Evolutionary conservation across 1,140 invertebrate species (phyloP).

Genomic region (Apis laboriosa): DNA sequence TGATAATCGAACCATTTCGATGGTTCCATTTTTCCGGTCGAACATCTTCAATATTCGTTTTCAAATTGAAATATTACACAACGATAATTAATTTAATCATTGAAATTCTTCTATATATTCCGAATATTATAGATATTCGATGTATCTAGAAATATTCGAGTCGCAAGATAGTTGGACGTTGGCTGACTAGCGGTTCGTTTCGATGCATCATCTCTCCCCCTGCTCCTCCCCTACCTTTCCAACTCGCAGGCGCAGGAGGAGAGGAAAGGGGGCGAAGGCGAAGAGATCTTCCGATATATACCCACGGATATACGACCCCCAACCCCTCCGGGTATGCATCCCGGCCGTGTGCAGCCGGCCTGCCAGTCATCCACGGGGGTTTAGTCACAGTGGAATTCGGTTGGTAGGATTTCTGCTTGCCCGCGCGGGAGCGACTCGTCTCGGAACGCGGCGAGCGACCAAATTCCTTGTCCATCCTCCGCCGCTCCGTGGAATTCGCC

Average conservation of each 20-base stretch:
- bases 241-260: not conserved
- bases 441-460: conserved; percentile 40
- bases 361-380: conserved; percentile 73
- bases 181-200: not conserved
- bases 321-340: conserved; percentile 60
- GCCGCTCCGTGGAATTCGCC: conserved; percentile 43
- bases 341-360: conserved; percentile 63
- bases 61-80: too few relatives aligned
- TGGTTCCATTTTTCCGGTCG: too few relatives aligned
- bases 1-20: not conserved
- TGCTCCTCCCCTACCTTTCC: conserved; percentile 29
- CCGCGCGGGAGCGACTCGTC: conserved; percentile 2
- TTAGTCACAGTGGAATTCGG: conserved; percentile 77
- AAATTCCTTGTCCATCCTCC: conserved; percentile 45
- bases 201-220: conserved; percentile 67
- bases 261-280: conserved; percentile 6
- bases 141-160: too few relatives aligned
- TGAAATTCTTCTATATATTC: too few relatives aligned
- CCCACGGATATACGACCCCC: conserved; percentile 64
- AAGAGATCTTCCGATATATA: conserved; percentile 70
- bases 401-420: conserved; percentile 59
- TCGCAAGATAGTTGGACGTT: too few relatives aligned
- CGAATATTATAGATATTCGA: too few relatives aligned
- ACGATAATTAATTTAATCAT: too few relatives aligned
- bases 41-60: too few relatives aligned